Percentiles rank a stretch among this genome's conserved stretches.
Evolutionary conservation across 2,888 invertebrate species (phyloP).

Genomic region (Papilio demoleus): DNA sequence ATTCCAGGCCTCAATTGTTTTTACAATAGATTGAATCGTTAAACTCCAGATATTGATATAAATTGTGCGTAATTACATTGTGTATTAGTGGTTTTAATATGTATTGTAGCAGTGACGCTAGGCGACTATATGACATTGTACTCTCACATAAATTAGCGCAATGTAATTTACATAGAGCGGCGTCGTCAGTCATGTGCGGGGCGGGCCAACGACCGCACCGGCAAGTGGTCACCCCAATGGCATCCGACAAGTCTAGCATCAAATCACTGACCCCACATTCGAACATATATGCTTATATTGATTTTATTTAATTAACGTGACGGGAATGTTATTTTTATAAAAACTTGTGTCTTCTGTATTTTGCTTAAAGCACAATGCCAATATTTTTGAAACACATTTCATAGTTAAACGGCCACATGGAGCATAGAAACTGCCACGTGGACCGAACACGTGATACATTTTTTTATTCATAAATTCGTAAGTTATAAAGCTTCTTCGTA

Average conservation of each 20-base stretch:
- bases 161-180: slow-evolving; percentile 66
- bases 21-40: slow-evolving; percentile 9
- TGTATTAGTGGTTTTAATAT: background rate
- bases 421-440: background rate
- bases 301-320: slow-evolving; percentile 26
- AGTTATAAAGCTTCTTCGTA: background rate
- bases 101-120: background rate
- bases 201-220: slow-evolving; percentile 69
- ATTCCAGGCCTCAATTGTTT: slow-evolving; percentile 4
- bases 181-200: slow-evolving; percentile 57
- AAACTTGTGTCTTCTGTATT: too few species aligned
- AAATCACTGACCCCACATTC: slow-evolving; percentile 55
- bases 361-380: too few species aligned
- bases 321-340: too few species aligned
- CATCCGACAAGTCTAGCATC: slow-evolving; percentile 52
- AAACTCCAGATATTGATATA: background rate
- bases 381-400: slow-evolving; percentile 2
- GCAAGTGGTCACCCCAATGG: slow-evolving; percentile 56
- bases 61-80: background rate
- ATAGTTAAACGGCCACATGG: background rate
- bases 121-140: slow-evolving; percentile 51
- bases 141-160: slow-evolving; percentile 63
- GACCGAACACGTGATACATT: background rate
- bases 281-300: slow-evolving; percentile 43
- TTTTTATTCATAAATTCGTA: slow-evolving; percentile 2